A percentile compares a stretch with the other conserved stretches of the same genome.
These are phyloP conservation scores for Spatulosminthurus flaviceps DNA, from an alignment of 2,888 invertebrate species.

Conservation along the genomic window DNA sequence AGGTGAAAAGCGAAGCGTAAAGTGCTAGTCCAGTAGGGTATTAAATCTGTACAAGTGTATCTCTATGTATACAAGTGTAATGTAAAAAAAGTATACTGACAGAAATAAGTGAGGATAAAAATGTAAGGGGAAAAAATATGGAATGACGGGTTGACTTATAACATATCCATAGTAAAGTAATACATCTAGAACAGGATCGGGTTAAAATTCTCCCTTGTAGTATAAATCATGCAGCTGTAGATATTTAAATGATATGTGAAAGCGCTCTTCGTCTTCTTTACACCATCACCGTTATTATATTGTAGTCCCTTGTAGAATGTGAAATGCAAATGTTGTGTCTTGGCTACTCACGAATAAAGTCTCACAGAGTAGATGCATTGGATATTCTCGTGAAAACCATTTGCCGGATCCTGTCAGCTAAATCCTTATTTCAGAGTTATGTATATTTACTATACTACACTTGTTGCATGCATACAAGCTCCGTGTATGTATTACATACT, in stretches of 20 bases:
- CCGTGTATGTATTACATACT: too few relatives aligned
- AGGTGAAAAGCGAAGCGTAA: too few relatives aligned
- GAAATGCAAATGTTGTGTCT: slow-evolving; percentile 18
- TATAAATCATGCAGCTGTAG: slow-evolving; percentile 14
- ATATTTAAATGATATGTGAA: slow-evolving; percentile 18
- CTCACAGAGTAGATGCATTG: background rate
- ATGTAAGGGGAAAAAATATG: background rate
- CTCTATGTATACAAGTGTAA: too few relatives aligned
- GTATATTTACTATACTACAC: background rate
- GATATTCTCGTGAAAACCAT: background rate
- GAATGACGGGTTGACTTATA: slow-evolving; percentile 10
- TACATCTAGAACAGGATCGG: slow-evolving; percentile 7
- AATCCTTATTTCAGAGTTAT: background rate
- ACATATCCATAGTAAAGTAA: slow-evolving; percentile 7
- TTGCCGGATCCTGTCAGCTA: background rate
- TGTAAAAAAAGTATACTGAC: too few relatives aligned
- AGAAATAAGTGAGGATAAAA: background rate
- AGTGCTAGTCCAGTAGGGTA: too few relatives aligned
- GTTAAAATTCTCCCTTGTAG: slow-evolving; percentile 1
- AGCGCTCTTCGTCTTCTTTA: slow-evolving; percentile 10
- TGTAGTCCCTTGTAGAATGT: slow-evolving; percentile 6
- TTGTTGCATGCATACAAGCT: background rate
- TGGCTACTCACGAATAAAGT: slow-evolving; percentile 14
- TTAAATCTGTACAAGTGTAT: too few relatives aligned
- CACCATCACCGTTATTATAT: background rate